These are phyloP conservation scores for Artibeus jamaicensis DNA, from an alignment of 2,797 vertebrate species.

Conservation along the genomic window DNA sequence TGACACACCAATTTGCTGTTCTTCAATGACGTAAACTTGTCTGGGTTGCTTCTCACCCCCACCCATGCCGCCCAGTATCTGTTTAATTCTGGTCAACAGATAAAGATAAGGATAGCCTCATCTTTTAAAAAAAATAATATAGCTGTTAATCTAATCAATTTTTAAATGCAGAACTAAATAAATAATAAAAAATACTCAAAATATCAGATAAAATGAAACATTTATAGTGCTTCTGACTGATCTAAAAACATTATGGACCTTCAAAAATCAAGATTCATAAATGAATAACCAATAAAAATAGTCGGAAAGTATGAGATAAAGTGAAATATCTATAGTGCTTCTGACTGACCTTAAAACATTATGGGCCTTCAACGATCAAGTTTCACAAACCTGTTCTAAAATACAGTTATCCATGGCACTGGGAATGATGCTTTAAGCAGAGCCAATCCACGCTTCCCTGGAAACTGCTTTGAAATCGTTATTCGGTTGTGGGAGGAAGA, in stretches of 20 bases:
- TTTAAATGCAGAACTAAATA: neutral
- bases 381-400: neutral
- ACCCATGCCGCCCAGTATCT: neutral
- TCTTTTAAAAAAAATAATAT: neutral
- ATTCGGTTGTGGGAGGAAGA: neutral
- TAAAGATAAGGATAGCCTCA: neutral
- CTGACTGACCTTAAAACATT: neutral
- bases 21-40: neutral
- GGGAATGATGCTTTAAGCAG: neutral
- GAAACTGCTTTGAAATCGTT: neutral
- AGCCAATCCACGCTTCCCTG: neutral
- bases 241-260: neutral
- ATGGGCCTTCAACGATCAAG: neutral
- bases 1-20: neutral
- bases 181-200: neutral
- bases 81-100: neutral
- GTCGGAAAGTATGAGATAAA: neutral
- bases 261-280: neutral
- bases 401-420: neutral
- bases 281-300: neutral
- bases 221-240: neutral
- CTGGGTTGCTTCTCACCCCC: neutral
- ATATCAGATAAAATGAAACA: conserved; percentile 28
- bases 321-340: conserved; percentile 18
- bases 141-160: neutral